phyloP scores from a whole-genome alignment of 2,797 vertebrate species.

The Lophius americanus region DNA sequence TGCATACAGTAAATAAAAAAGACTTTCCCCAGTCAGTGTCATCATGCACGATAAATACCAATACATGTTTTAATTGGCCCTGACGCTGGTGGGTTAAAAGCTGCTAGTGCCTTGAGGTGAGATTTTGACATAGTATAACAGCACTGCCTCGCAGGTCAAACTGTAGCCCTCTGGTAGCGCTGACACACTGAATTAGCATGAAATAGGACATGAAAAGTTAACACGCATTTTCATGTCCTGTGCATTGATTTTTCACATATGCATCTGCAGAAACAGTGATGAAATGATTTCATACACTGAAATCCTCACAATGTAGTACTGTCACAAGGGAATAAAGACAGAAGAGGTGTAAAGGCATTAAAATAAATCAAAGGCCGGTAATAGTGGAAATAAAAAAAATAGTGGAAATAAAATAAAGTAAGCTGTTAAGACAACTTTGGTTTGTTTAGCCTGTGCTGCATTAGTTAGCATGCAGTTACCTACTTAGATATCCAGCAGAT shows the following conservation, averaged over 20 bases:
- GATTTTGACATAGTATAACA: constrained; percentile 45
- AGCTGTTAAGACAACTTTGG: not conserved
- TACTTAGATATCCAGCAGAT: too few species aligned
- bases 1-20: too few species aligned
- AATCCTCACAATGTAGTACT: not conserved
- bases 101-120: constrained; percentile 25
- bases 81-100: constrained; percentile 43
- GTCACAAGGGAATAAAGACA: constrained; percentile 7
- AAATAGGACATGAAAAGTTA: constrained; percentile 22
- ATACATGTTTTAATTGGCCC: constrained; percentile 34
- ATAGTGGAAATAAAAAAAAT: not conserved
- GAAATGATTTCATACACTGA: not conserved
- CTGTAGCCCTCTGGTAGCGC: constrained; percentile 30
- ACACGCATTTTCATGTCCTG: constrained; percentile 12
- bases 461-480: too few species aligned
- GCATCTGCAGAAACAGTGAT: not conserved
- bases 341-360: not conserved
- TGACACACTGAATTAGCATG: constrained; percentile 50
- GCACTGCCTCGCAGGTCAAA: constrained; percentile 30
- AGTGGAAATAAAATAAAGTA: not conserved
- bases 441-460: not conserved
- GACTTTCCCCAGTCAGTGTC: not conserved
- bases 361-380: not conserved
- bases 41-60: constrained; percentile 28
- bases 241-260: constrained; percentile 22